These are phyloP conservation scores for Brachyistius frenatus DNA, from an alignment of 2,113 vertebrate species.

Conservation along the genomic window DNA sequence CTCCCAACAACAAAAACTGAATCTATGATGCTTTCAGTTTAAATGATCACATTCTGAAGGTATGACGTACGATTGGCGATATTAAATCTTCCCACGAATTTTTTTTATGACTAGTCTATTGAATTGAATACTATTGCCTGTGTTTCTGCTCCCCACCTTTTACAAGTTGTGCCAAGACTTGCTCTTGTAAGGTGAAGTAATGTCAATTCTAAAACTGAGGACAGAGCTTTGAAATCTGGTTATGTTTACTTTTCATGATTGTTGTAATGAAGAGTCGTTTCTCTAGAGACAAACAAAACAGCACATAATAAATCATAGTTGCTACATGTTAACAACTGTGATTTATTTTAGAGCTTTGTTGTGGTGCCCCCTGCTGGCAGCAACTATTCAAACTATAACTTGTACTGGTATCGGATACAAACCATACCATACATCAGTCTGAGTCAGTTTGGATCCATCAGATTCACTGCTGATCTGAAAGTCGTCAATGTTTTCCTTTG, in stretches of 20 bases:
- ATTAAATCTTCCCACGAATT: not conserved
- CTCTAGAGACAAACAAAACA: not conserved
- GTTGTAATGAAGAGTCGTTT: not conserved
- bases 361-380: constrained; percentile 50
- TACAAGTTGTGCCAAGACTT: not conserved
- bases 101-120: not conserved
- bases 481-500: no score
- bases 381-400: not conserved
- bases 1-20: not conserved
- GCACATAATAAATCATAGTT: not conserved
- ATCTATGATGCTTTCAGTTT: no score
- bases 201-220: not conserved
- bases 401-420: not conserved
- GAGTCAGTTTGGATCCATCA: no score
- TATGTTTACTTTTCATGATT: not conserved
- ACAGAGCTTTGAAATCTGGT: not conserved
- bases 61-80: not conserved
- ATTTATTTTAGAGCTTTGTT: not conserved
- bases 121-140: not conserved
- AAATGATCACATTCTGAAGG: no score
- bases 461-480: no score
- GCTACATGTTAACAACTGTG: not conserved
- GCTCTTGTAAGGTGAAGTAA: constrained; percentile 1
- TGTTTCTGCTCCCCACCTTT: not conserved
- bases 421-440: not conserved